phyloP scores from a whole-genome alignment of 2,888 invertebrate genomes.

The Netelia fuscicornis region DNA sequence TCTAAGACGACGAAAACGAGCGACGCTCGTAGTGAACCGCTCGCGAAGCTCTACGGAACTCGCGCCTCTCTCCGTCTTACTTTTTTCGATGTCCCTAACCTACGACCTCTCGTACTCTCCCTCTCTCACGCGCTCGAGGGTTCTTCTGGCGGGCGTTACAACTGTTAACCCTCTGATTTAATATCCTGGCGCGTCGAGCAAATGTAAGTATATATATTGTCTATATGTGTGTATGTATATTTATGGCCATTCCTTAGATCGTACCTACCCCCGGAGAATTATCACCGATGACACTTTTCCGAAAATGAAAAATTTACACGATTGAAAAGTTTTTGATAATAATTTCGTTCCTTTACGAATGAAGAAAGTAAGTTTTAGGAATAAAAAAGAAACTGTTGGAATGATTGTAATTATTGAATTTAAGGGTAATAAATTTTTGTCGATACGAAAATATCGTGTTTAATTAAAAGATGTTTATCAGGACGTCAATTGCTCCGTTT shows the following conservation, averaged over 20 bases:
- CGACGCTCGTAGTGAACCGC: constrained; percentile 45
- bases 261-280: constrained; percentile 35
- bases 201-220: not conserved
- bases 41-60: constrained; percentile 11
- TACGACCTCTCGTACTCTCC: constrained; percentile 39
- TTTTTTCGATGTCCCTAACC: constrained; percentile 35
- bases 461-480: not conserved
- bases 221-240: not conserved
- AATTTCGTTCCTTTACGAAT: not conserved
- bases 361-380: not conserved
- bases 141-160: constrained; percentile 67
- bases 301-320: constrained; percentile 4
- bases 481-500: not conserved
- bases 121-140: constrained; percentile 41
- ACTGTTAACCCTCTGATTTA: constrained; percentile 73
- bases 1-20: constrained; percentile 75
- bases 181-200: constrained; percentile 60
- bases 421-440: not conserved
- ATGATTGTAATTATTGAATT: too few species aligned
- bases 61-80: constrained; percentile 11
- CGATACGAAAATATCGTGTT: not conserved
- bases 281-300: constrained; percentile 38
- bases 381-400: too few species aligned
- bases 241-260: not conserved
- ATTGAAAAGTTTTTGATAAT: constrained; percentile 6